phyloP scores from a whole-genome alignment of 92 coral and sea anemone genomes.

The Epizoanthus stellaris region DNA sequence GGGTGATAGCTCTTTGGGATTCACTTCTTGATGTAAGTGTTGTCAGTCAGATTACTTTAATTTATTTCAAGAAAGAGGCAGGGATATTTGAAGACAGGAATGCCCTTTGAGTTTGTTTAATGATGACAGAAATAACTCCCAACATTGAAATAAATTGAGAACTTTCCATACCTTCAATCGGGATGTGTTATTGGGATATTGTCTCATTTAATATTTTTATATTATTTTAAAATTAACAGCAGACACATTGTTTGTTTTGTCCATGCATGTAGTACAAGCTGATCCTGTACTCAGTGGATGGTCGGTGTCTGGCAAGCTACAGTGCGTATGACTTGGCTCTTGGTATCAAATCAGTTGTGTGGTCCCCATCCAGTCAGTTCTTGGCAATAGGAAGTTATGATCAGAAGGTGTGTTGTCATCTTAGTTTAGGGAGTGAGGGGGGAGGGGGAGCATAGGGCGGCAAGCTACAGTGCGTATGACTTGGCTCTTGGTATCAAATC shows the following conservation, averaged over 20 bases:
- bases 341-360: slow-evolving; percentile 88
- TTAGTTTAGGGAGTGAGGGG: too few relatives aligned
- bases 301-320: slow-evolving; percentile 90
- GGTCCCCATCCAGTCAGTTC: slow-evolving; percentile 99
- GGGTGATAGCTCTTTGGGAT: slow-evolving; percentile 95
- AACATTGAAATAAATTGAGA: too few relatives aligned
- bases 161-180: too few relatives aligned
- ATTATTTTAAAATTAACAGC: not conserved
- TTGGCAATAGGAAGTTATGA: slow-evolving; percentile 97
- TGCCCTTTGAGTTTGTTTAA: too few relatives aligned
- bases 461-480: slow-evolving; percentile 90
- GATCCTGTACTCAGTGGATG: slow-evolving; percentile 95
- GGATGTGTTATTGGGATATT: too few relatives aligned
- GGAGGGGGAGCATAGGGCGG: too few relatives aligned
- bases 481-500: slow-evolving; percentile 94
- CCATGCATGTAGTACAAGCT: slow-evolving; percentile 70
- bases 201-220: not conserved
- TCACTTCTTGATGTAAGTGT: slow-evolving; percentile 73
- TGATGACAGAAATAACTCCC: too few relatives aligned
- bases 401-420: slow-evolving; percentile 70
- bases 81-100: too few relatives aligned
- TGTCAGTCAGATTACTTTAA: not conserved
- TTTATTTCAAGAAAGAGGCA: too few relatives aligned
- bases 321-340: slow-evolving; percentile 93
- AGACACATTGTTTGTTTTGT: not conserved